Conservation (phyloP, 2,797 vertebrate genomes). For the Sciurus vulgaris region DNA sequence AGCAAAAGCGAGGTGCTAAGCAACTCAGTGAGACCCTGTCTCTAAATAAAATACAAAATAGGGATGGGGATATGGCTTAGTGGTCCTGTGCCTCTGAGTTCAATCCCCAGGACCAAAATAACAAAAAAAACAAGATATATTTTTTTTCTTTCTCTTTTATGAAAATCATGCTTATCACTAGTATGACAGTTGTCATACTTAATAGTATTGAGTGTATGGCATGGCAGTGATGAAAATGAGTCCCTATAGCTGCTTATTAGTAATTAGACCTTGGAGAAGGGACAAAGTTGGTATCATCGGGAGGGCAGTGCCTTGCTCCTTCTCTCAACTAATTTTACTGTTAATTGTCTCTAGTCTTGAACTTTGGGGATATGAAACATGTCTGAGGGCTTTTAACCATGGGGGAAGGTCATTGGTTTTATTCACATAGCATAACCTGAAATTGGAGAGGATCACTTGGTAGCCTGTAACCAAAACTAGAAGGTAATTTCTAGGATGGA, state of each 20-base stretch:
- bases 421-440: constrained; percentile 71
- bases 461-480: constrained; percentile 74
- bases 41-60: no score
- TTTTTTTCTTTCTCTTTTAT: constrained; percentile 60
- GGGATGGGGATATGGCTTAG: no score
- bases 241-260: constrained; percentile 33
- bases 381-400: constrained; percentile 45
- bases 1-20: no score
- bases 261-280: constrained; percentile 54
- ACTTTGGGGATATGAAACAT: constrained; percentile 37
- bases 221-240: constrained; percentile 30
- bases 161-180: constrained; percentile 61
- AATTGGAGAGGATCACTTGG: constrained; percentile 78
- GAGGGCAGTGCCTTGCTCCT: neutral
- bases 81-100: no score
- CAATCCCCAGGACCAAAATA: no score
- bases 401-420: constrained; percentile 38
- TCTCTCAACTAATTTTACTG: constrained; percentile 59
- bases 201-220: constrained; percentile 52
- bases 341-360: constrained; percentile 60
- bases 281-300: neutral
- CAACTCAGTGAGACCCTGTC: no score
- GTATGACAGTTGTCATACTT: constrained; percentile 40
- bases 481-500: constrained; percentile 77
- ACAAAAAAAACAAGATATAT: neutral